Percentiles rank a stretch among this genome's conserved stretches.
These are phyloP conservation scores for Gephyroberyx darwinii DNA, from an alignment of 2,797 vertebrate species.

Conservation along the genomic window DNA sequence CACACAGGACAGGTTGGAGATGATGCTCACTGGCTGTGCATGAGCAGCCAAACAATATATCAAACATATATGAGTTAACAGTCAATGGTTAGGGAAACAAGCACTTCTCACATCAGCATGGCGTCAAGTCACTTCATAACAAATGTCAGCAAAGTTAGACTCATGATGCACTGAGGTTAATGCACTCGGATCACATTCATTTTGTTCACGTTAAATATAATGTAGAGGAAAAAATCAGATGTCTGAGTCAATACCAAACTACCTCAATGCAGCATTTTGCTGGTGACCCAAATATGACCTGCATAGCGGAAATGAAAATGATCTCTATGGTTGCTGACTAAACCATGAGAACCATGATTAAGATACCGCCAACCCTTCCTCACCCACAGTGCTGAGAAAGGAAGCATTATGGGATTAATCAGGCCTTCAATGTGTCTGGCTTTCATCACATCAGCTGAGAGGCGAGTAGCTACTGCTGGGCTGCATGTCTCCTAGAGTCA, in stretches of 20 bases:
- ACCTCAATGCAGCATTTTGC: constrained; percentile 3
- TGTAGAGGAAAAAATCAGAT: constrained; percentile 33
- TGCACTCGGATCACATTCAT: constrained; percentile 36
- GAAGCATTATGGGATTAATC: not conserved
- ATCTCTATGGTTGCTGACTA: not conserved
- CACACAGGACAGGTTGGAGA: constrained; percentile 49
- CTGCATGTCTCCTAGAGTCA: too few relatives aligned
- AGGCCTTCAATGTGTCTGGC: not conserved
- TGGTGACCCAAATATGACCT: not conserved
- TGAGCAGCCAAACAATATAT: constrained; percentile 59
- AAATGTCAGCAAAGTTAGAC: constrained; percentile 44
- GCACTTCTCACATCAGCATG: constrained; percentile 55
- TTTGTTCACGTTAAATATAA: constrained; percentile 10
- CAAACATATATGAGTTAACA: constrained; percentile 51
- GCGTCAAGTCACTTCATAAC: constrained; percentile 50
- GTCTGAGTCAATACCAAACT: not conserved
- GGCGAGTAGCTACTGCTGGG: not conserved
- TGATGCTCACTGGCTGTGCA: constrained; percentile 40
- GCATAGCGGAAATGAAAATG: not conserved
- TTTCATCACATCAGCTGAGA: not conserved
- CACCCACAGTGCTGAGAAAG: constrained; percentile 4
- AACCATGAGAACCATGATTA: not conserved
- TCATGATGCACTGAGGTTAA: constrained; percentile 60
- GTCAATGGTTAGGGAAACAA: constrained; percentile 67
- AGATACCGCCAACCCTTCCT: constrained; percentile 1